These are phyloP conservation scores for Sander vitreus DNA, from an alignment of 2,113 vertebrate genomes.

Conservation along the genomic window DNA sequence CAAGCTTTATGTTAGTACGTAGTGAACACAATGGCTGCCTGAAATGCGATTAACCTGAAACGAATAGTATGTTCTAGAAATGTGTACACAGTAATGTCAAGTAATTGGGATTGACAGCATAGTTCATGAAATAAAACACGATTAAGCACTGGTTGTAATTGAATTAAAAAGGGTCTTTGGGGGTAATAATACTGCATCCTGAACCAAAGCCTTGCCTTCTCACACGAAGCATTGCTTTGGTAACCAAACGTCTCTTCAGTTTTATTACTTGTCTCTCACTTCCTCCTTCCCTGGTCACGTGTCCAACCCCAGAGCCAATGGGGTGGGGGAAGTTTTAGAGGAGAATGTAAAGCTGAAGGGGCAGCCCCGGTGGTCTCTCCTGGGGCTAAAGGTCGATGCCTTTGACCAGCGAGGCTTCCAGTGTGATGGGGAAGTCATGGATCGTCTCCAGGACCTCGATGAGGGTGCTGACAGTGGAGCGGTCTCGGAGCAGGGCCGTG, in stretches of 20 bases:
- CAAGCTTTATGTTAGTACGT: not conserved
- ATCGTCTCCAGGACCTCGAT: slow-evolving; percentile 89
- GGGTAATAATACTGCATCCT: slow-evolving; percentile 76
- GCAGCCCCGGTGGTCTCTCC: too few relatives aligned
- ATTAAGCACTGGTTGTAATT: slow-evolving; percentile 71
- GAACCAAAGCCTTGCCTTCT: slow-evolving; percentile 15
- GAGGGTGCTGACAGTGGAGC: slow-evolving; percentile 88
- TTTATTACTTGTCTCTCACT: not conserved
- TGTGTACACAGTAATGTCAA: not conserved
- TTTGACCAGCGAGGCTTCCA: slow-evolving; percentile 94
- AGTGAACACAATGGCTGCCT: not conserved
- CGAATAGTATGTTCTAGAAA: not conserved
- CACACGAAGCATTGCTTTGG: slow-evolving; percentile 9
- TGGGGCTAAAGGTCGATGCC: slow-evolving; percentile 89
- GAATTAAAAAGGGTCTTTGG: slow-evolving; percentile 75
- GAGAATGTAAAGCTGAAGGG: not conserved
- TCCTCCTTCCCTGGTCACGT: not conserved
- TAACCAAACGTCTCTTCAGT: not conserved
- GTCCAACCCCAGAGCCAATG: not conserved
- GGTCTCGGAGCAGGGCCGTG: slow-evolving; percentile 90
- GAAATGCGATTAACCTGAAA: not conserved
- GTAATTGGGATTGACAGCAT: slow-evolving; percentile 20
- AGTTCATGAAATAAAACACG: slow-evolving; percentile 47
- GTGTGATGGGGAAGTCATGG: slow-evolving; percentile 90
- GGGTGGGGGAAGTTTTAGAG: not conserved